Percentiles rank a stretch among this genome's conserved stretches.
Conservation (phyloP, 2,797 vertebrate species). For the Gallirallus australis region DNA sequence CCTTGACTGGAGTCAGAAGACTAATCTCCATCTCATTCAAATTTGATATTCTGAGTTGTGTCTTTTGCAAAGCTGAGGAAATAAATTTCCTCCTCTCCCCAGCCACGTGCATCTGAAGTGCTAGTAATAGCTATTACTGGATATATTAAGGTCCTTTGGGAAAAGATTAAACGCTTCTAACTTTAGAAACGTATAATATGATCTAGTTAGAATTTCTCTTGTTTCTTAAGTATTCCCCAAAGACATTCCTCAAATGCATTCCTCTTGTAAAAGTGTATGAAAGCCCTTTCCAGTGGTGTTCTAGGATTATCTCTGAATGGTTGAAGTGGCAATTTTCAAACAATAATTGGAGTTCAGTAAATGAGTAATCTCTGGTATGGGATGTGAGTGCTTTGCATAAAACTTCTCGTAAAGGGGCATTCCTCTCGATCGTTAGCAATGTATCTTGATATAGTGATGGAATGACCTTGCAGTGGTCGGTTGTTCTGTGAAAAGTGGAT, state of each 20-base stretch:
- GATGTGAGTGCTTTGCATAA: neutral
- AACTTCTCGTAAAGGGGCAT: neutral
- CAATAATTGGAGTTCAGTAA: neutral
- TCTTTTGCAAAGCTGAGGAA: neutral
- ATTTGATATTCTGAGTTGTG: neutral
- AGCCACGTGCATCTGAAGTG: accelerated
- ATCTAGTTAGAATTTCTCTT: constrained; percentile 1
- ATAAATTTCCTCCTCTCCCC: neutral
- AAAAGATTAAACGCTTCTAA: neutral
- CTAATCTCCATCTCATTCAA: neutral
- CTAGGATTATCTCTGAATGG: neutral
- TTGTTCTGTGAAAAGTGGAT: neutral
- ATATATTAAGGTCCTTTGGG: neutral
- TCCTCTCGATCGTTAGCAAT: neutral
- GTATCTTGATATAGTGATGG: accelerated
- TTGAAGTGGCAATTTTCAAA: neutral
- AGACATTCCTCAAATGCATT: neutral
- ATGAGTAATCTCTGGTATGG: neutral
- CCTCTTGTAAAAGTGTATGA: neutral
- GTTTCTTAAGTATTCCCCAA: constrained; percentile 6
- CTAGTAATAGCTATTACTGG: neutral
- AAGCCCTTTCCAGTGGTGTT: neutral
- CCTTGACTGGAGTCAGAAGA: neutral
- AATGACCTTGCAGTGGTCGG: neutral
- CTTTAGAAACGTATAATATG: neutral